Percentiles rank a stretch among this genome's conserved stretches.
These are phyloP conservation scores for Enteromius radiatus DNA, from an alignment of 2,797 vertebrate genomes.

Conservation along the genomic window DNA sequence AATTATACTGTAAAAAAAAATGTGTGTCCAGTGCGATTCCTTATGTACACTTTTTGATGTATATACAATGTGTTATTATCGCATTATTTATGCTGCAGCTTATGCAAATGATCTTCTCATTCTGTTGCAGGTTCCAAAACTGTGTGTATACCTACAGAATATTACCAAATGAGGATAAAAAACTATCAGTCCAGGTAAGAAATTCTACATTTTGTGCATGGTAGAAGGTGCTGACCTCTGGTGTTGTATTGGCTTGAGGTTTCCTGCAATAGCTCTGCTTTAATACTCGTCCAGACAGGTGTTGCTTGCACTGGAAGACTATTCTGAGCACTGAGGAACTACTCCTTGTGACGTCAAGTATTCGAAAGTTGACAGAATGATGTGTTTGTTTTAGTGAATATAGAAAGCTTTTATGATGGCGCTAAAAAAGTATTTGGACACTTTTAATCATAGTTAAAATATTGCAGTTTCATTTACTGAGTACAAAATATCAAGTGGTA, in stretches of 20 bases:
- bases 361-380: not conserved
- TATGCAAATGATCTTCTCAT: constrained; percentile 38
- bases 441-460: not conserved
- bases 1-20: not conserved
- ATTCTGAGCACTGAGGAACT: constrained; percentile 45
- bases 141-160: constrained; percentile 98
- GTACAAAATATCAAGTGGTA: not conserved
- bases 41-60: not conserved
- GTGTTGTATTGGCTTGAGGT: not conserved
- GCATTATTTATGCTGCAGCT: not conserved
- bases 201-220: not conserved
- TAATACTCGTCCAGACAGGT: constrained; percentile 19
- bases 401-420: not conserved
- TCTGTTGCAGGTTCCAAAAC: constrained; percentile 86
- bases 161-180: constrained; percentile 91
- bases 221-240: not conserved
- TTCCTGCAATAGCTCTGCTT: not conserved
- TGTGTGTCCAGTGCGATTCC: not conserved
- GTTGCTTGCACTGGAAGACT: not conserved
- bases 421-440: not conserved
- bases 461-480: not conserved
- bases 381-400: not conserved
- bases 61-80: not conserved
- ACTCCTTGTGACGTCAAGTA: constrained; percentile 45
- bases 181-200: constrained; percentile 94